These are phyloP conservation scores for Tupaia tana DNA, from an alignment of 2,113 vertebrate genomes.

Conservation along the genomic window DNA sequence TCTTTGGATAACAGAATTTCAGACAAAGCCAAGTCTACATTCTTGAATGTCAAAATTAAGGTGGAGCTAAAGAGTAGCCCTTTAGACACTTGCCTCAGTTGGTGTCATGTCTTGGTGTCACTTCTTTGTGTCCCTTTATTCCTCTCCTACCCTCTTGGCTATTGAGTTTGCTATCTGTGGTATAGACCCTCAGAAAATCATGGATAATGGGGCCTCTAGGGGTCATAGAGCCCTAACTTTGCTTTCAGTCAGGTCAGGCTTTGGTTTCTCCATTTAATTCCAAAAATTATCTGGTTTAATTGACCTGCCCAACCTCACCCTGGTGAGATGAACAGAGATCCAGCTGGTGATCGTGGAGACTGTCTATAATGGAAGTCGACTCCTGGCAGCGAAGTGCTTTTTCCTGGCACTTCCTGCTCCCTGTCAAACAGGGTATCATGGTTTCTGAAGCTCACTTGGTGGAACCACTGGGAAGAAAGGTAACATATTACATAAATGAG, in stretches of 20 bases:
- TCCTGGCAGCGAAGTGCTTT: background rate
- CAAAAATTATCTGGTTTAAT: background rate
- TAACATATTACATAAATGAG: background rate
- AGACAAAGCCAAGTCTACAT: conserved; percentile 25
- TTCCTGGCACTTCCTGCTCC: background rate
- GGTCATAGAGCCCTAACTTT: background rate
- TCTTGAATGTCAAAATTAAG: background rate
- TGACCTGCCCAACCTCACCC: background rate
- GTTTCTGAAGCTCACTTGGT: background rate
- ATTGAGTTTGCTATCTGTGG: background rate
- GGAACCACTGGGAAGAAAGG: background rate
- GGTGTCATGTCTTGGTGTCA: background rate
- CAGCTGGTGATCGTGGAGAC: background rate
- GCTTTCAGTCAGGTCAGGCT: background rate
- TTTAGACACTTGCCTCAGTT: background rate
- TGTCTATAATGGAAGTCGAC: background rate
- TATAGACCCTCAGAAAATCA: background rate
- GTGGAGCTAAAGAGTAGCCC: background rate
- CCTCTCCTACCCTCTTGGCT: background rate
- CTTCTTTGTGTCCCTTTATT: too few relatives aligned
- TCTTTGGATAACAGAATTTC: conserved; percentile 32
- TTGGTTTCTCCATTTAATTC: background rate
- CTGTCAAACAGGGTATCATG: background rate
- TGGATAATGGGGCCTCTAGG: background rate
- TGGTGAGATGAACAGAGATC: background rate